Base-by-base conservation (phyloP, 2,797 vertebrate genomes). In the Myotis findleyi region DNA sequence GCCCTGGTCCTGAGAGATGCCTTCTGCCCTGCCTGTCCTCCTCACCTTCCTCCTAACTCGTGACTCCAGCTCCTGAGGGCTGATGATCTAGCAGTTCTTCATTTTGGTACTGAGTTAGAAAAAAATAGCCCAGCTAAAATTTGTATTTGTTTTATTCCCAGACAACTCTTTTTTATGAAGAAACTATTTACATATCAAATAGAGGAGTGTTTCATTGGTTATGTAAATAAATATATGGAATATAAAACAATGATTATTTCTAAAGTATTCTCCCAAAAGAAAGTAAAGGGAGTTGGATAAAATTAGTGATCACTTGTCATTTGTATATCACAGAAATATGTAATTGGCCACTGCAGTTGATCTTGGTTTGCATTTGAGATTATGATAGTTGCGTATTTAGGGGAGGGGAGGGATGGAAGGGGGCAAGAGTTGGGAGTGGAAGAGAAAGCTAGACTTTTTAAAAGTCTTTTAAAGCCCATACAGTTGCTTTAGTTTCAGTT, bases 41-140 rank as follows among this genome's bases (percentile, higher is more conserved):
- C 17, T 0, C 76, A 44, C 87, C 71, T 95, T 90, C 96, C 95
- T 97, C 87, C 91, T 92, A 97, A 98, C 71, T 96, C 33, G 97
- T 96, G 97, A 97, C 98, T 96, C 95, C 97, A 97, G 96, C 97
- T 97, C 98, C 98, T 97, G 96, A 53, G 30, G 97, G 97, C 96
- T 98, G 97, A 98, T 97, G 98, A 89, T 98, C 68, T 87, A 98
- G 96, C 98, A 97, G 64, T 97, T 98, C 98, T 97, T 98, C 97
- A 90, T 85, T 97, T 95, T 72, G 62, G 98, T 96, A 87, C 93
- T 64, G 25, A 73, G 51, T 96, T 92, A 94, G 71, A 96, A 91
- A 80, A 87, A 44, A 79, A 86, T 49, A 84, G 86, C 17, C 77
- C 0, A 95, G 77, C 57, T 97, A 96, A 94, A 89, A 59, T 94